phyloP scores from a whole-genome alignment of 2,113 vertebrate genomes.

The Megalops atlanticus region DNA sequence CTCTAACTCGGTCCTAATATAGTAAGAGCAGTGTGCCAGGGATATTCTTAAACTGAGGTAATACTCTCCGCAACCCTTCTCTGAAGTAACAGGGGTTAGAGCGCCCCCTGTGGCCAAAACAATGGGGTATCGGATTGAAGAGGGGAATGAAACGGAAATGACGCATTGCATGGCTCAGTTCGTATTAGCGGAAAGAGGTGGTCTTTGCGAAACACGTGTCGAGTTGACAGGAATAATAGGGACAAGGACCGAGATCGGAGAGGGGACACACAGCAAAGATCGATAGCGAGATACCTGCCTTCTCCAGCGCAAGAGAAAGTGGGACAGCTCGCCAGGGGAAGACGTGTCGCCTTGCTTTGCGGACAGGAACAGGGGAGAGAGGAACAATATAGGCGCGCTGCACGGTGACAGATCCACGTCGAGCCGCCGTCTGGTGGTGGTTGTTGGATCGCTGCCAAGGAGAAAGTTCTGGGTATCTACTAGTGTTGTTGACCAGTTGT shows the following conservation, averaged over 20 bases:
- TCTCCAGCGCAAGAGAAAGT: background rate
- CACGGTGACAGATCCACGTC: background rate
- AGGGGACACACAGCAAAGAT: background rate
- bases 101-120: background rate
- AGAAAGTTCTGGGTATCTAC: slow-evolving; percentile 44
- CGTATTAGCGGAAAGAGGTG: slow-evolving; percentile 38
- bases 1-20: slow-evolving; percentile 37
- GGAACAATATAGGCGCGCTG: background rate
- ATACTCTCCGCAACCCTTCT: background rate
- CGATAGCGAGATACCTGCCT: background rate
- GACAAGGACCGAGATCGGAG: background rate
- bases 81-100: background rate
- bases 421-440: background rate
- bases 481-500: background rate
- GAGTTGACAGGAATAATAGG: background rate
- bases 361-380: background rate
- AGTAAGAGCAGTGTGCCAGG: slow-evolving; percentile 26
- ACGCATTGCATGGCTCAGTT: slow-evolving; percentile 25
- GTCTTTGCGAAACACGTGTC: slow-evolving; percentile 42
- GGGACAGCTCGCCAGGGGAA: background rate
- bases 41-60: slow-evolving; percentile 43
- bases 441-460: background rate
- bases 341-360: background rate
- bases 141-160: slow-evolving; percentile 47
- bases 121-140: background rate